Base-by-base conservation (phyloP, 2,797 vertebrate genomes). In the Pristis pectinata region DNA sequence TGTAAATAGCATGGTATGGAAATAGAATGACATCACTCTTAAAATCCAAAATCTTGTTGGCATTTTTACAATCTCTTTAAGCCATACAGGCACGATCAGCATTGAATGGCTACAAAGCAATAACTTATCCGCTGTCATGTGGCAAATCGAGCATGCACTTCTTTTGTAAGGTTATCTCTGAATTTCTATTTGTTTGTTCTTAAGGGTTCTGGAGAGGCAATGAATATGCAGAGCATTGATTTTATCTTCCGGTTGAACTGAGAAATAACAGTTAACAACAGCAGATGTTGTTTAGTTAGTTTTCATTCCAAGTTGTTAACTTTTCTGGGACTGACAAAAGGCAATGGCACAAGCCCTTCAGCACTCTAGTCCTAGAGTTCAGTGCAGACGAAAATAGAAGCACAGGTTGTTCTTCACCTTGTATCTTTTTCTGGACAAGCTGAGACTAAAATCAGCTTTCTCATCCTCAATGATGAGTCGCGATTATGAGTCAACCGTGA, bases 171-270 rank as follows among this genome's bases (percentile, higher is more conserved):
- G 37, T 37, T 64, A 67, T 11, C 59, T 67, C 59, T 67, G 41
- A 67, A 91, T 67, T 41, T 91, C 59, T 22, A 41, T 91, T 41
- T 91, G 9, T 91, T 91, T 67, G 87, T 41, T 61, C n/a, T 91
- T 64, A 37, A 64, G 0, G 19, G n/a, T 41, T 13, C n/a, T 41
- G 79, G 13, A 41, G 17, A 64, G 19, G n/a, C 11, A 41, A 91
- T 22, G 24, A 22, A 67, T 37, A 67, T 22, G n/a, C 49, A 91
- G 19, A 64, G 8, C 59, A 91, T 91, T 67, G n/a, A 91, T 93
- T 93, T 44, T 74, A 93, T 93, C 92, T 72, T 74, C 37, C 2
- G 44, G 67, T 41, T 70, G 19, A 72, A 34, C 13, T 72, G 59
- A 49, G 72, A 93, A 93, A 93, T 72, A 53, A 74, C 67, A 74